Evolutionary conservation across 2,888 invertebrate species (phyloP), one percentile per base, ranked within the genome.

Genomic region (Mactromeris polynyma): DNA sequence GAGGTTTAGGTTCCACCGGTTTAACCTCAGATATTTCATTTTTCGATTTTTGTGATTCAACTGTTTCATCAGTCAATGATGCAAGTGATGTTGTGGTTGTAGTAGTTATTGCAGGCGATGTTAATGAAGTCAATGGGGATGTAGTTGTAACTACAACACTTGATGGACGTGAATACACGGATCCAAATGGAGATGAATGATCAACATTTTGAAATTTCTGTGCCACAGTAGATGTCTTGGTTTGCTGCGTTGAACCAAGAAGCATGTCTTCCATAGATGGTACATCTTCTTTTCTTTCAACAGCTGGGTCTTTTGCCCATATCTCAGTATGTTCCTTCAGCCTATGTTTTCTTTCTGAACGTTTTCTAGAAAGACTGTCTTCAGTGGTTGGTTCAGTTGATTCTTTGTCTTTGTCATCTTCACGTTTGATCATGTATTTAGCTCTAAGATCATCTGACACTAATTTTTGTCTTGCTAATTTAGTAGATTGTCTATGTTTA

Each of bases 361-460:
- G 83, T 87, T 89, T 89, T 38, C 80, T 86, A 64, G 81, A 17
- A 33, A 85, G 31, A 79, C 77, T 42, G 33, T 89, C 89, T 64
- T 81, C 79, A 51, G 36, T 79, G 6, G 84, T 38, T 11, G 38
- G 36, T 40, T 33, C 26, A 33, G 21, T 78, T 54, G 83, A 86
- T 36, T 33, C 14, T 33, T 33, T 36, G 64, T 88, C 89, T 77
- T 83, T 86, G 64, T 85, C 88, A 64, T 91, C 90, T 33, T 89
- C 90, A 83, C 82, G 89, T 79, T 78, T 90, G 78, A 90, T 90
- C 83, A 90, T 90, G 46, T 88, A 92, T 78, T 92, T 92, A 33
- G 90, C 88, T 86, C 89, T 92, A 4, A 89, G 73, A 87, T 92
- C 92, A 88, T 92, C 92, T 51, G 92, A 92, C n/a, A 92, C 92